phyloP scores from a whole-genome alignment of 2,113 vertebrate species.

The Brachionichthys hirsutus region DNA sequence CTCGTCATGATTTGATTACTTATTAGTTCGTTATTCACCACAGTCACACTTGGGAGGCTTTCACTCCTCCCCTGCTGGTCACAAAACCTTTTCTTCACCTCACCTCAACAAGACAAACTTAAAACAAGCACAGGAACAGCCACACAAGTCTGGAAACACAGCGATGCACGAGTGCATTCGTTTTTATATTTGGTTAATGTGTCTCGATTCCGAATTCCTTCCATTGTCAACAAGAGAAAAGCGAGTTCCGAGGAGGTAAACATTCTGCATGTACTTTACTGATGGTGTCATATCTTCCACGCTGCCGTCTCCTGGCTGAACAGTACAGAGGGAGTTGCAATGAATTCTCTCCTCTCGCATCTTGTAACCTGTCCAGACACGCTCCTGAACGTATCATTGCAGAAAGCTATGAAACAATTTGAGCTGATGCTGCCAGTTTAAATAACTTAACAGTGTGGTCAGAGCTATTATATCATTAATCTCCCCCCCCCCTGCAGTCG shows the following conservation, averaged over 20 bases:
- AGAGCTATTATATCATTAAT: conserved; percentile 81
- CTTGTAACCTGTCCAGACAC: conserved; percentile 71
- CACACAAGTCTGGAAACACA: conserved; percentile 5
- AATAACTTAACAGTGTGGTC: conserved; percentile 81
- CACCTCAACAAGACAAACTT: background rate
- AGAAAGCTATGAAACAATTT: conserved; percentile 83
- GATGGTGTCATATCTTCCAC: conserved; percentile 75
- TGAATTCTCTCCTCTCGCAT: conserved; percentile 63
- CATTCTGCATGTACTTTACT: conserved; percentile 57
- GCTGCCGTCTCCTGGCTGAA: conserved; percentile 60
- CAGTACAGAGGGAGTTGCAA: conserved; percentile 69
- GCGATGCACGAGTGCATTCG: background rate
- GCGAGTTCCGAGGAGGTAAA: conserved; percentile 56
- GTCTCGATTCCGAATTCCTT: conserved; percentile 17
- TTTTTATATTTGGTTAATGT: too few relatives aligned
- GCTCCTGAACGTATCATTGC: conserved; percentile 79
- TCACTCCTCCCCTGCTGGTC: background rate
- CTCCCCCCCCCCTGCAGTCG: conserved; percentile 69
- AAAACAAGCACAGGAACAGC: background rate
- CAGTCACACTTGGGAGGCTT: background rate
- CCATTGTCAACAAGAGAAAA: conserved; percentile 24
- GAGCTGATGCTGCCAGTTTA: conserved; percentile 82
- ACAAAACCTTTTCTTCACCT: background rate
- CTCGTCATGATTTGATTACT: conserved; percentile 1
- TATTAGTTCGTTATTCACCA: conserved; percentile 9